Conservation (phyloP, 2,888 invertebrate species). For the Tiliacea citrago region DNA sequence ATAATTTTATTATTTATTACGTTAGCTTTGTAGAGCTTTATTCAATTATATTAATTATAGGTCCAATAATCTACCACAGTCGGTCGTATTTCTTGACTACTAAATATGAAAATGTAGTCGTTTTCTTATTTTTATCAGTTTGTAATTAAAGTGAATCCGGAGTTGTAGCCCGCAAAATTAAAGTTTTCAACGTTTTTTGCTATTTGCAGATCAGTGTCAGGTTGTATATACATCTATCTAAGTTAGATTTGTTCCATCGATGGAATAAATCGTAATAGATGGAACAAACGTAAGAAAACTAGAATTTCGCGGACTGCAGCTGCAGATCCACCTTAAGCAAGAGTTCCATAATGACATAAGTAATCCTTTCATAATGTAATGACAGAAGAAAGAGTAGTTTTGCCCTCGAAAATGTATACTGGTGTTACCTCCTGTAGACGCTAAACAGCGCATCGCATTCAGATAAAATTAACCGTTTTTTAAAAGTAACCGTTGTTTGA, state of each 20-base stretch:
- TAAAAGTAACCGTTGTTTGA: neutral
- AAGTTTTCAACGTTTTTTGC: too few relatives aligned
- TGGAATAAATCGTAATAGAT: too few relatives aligned
- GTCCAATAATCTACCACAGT: conserved; percentile 4
- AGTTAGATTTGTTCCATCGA: too few relatives aligned
- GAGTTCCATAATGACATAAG: conserved; percentile 18
- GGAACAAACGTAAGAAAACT: too few relatives aligned
- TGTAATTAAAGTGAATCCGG: neutral
- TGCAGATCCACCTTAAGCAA: neutral
- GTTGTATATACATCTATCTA: too few relatives aligned
- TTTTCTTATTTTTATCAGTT: neutral
- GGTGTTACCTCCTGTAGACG: conserved; percentile 4
- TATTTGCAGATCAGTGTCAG: too few relatives aligned
- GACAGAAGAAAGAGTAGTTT: neutral
- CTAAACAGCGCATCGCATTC: neutral
- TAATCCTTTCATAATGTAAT: neutral
- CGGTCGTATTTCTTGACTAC: neutral
- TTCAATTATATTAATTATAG: conserved; percentile 19
- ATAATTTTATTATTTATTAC: conserved; percentile 55
- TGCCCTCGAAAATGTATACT: neutral
- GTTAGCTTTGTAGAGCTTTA: conserved; percentile 31
- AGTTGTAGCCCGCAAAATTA: too few relatives aligned
- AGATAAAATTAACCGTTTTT: neutral
- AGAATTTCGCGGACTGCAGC: too few relatives aligned
- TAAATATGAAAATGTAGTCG: neutral